Evolutionary conservation across 1,140 invertebrate genomes (phyloP), one percentile per base, ranked within the genome.

Genomic region (Cotesia vestalis): DNA sequence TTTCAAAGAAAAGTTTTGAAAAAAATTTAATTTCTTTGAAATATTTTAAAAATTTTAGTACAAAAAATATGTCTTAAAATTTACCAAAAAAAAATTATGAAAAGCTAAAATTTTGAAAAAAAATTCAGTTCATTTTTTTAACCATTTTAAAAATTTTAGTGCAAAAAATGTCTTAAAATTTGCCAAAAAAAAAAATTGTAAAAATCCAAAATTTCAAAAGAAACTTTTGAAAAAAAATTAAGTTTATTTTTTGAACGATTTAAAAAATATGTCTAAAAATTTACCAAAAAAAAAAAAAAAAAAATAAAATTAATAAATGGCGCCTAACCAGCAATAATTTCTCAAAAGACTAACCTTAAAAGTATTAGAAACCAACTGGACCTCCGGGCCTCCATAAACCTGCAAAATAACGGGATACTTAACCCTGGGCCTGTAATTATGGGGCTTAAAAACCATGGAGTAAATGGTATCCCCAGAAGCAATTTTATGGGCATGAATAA

Each of bases 331-430:
- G 17, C 0, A 17, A 17, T 17, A 17, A 17, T 17, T 17, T 17
- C 17, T 17, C 17, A 17, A 17, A 17, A 61, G 40, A 17, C 70
- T 72, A 84, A 95, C 95, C 89, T 97, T 98, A 83, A 97, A 98
- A 20, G 93, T 94, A 87, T 99, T 99, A 40, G 95, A 95, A 51
- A 99, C 98, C 40, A 98, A 90, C 89, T 99, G 97, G 34, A 99
- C 96, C 85, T 98, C 96, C 0, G 98, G 98, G 11, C 98, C 98
- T 34, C 97, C 98, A 84, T 99, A 99, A 14, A 99, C 94, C 85
- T 98, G 96, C 12, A 99, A 88, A 69, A 99, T 92, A 1, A 96
- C 97, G 1, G 98, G 98, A 88, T 98, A 98, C 73, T 95, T 94
- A 40, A 90, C 86, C 8, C 92, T 93, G 5, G 89, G 83, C 78